These are phyloP conservation scores for Pogoniulus pusillus DNA, from an alignment of 2,797 vertebrate genomes.

Conservation along the genomic window DNA sequence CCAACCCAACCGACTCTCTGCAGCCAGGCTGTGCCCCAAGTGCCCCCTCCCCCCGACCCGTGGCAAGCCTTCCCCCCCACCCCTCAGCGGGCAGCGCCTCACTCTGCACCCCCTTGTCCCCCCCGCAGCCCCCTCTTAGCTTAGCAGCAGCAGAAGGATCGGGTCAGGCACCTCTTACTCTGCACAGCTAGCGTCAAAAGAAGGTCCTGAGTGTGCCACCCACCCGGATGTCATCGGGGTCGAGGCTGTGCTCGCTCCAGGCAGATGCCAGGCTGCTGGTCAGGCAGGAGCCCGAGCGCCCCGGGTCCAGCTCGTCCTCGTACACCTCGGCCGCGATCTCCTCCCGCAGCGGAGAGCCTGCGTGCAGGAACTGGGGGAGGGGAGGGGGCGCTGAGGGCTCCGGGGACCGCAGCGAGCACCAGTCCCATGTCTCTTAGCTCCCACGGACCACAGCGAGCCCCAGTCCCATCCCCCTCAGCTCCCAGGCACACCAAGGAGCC, in stretches of 20 bases:
- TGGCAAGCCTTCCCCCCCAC: not conserved
- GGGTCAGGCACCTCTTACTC: constrained; percentile 64
- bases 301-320: constrained; percentile 91
- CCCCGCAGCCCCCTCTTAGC: not conserved
- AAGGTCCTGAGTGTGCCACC: constrained; percentile 56
- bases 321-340: constrained; percentile 94
- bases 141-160: constrained; percentile 52
- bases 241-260: constrained; percentile 92
- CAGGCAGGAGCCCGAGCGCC: constrained; percentile 85
- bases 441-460: no score
- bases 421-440: no score
- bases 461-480: no score
- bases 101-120: not conserved
- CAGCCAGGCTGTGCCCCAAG: not conserved
- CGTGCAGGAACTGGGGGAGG: constrained; percentile 81
- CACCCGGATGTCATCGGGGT: constrained; percentile 97
- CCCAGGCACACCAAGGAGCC: no score
- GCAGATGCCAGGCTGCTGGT: constrained; percentile 91
- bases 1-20: no score
- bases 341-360: constrained; percentile 81
- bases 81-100: fast-evolving
- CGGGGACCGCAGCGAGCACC: fast-evolving
- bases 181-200: constrained; percentile 59
- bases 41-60: not conserved
- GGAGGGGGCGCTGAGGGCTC: fast-evolving